phyloP scores from a whole-genome alignment of 2,113 vertebrate genomes.

The Empidonax alnorum region DNA sequence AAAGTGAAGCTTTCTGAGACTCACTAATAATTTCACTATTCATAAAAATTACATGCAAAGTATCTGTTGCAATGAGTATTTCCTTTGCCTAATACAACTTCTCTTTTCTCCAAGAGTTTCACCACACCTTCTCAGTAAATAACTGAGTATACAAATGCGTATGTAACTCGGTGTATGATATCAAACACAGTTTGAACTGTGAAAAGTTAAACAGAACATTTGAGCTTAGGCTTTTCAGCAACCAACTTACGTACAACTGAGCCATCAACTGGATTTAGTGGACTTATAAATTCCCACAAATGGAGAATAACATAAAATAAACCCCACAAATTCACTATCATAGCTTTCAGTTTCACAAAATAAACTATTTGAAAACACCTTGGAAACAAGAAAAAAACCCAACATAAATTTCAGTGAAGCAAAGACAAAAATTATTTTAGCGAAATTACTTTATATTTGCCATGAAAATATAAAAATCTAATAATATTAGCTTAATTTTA shows the following conservation, averaged over 20 bases:
- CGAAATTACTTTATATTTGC: not conserved
- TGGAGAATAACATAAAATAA: not conserved
- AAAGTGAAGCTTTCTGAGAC: not conserved
- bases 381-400: not conserved
- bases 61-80: slow-evolving; percentile 13
- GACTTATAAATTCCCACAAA: not conserved
- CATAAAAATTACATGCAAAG: not conserved
- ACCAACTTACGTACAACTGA: rapidly evolving
- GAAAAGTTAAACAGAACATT: slow-evolving; percentile 12
- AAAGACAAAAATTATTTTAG: not conserved
- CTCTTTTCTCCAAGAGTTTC: slow-evolving; percentile 5
- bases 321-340: not conserved
- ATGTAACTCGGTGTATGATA: not conserved
- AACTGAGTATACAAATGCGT: not conserved
- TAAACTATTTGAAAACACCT: not conserved
- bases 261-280: not conserved
- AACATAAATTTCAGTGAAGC: not conserved
- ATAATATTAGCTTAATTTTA: not conserved
- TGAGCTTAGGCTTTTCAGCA: not conserved
- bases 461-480: not conserved
- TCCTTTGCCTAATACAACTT: slow-evolving; percentile 9
- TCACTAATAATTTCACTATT: not conserved
- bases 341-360: not conserved
- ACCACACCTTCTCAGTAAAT: slow-evolving; percentile 36
- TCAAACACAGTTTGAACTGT: not conserved